Percentiles rank a stretch among this genome's conserved stretches.
Conservation (phyloP, 2,797 vertebrate species). For the Danio jaintianensis region DNA sequence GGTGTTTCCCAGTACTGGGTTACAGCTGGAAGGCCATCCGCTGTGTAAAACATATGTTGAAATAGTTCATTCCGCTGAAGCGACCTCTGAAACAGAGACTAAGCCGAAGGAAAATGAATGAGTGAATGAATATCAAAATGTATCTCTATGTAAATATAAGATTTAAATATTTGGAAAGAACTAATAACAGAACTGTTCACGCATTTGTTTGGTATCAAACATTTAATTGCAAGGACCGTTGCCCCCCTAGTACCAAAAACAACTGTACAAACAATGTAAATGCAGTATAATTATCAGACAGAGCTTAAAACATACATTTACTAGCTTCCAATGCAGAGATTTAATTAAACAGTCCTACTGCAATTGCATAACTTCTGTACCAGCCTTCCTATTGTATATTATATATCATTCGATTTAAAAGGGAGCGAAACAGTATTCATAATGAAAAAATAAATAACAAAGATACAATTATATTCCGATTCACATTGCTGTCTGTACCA, state of each 20-base stretch:
- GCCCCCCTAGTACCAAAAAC: conserved; percentile 51
- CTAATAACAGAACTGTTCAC: not conserved
- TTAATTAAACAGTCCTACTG: not conserved
- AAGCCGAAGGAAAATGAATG: too few species aligned
- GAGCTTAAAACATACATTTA: conserved; percentile 12
- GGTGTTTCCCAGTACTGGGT: too few species aligned
- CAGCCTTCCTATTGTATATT: not conserved
- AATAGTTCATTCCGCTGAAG: too few species aligned
- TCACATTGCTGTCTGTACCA: not conserved
- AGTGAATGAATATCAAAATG: not conserved
- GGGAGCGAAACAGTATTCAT: conserved; percentile 9
- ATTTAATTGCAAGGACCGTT: conserved; percentile 46
- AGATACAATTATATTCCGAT: conserved; percentile 1
- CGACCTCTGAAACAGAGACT: too few species aligned
- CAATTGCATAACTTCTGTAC: conserved; percentile 11
- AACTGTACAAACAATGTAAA: conserved; percentile 51
- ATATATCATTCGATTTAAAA: conserved; percentile 13
- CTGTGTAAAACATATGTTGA: too few species aligned
- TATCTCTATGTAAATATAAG: not conserved
- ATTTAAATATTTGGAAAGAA: not conserved
- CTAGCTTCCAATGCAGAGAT: conserved; percentile 40
- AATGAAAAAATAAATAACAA: conserved; percentile 36
- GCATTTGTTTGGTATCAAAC: conserved; percentile 40
- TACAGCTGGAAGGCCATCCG: too few species aligned
- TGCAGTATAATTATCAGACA: conserved; percentile 24